phyloP scores from a whole-genome alignment of 2,113 vertebrate species.

The Pontoporia blainvillei region DNA sequence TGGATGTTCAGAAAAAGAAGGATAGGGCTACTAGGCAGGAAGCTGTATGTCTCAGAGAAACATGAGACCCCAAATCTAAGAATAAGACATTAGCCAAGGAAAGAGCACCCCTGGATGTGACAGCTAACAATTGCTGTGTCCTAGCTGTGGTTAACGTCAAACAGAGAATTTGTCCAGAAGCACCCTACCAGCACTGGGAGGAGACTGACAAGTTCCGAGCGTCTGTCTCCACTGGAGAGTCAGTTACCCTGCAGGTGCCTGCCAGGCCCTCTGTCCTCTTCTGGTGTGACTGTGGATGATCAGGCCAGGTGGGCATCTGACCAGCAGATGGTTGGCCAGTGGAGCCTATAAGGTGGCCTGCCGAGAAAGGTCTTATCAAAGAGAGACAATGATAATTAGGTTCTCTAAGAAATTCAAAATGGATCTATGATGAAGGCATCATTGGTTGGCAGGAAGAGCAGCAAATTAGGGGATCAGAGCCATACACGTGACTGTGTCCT shows the following conservation, averaged over 20 bases:
- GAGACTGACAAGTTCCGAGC: not conserved
- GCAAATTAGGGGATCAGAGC: not conserved
- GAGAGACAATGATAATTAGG: not conserved
- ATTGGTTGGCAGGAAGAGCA: not conserved
- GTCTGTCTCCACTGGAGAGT: not conserved
- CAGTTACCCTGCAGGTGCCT: not conserved
- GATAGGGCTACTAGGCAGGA: no score
- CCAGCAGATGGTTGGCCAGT: not conserved
- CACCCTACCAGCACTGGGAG: not conserved
- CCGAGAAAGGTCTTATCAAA: not conserved
- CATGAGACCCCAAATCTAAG: not conserved
- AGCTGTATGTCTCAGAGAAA: not conserved
- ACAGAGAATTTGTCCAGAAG: not conserved
- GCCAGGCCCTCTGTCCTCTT: not conserved
- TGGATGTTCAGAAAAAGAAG: not conserved
- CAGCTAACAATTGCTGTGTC: not conserved
- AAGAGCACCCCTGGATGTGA: not conserved
- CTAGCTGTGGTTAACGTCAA: not conserved
- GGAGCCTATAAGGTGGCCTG: not conserved
- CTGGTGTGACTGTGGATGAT: not conserved
- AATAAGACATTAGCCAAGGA: not conserved
- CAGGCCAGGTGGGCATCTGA: not conserved
- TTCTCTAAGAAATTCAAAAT: not conserved
- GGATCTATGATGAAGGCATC: rapidly evolving
- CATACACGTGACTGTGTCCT: rapidly evolving